Conservation (phyloP, 2,113 vertebrate species). For the Gasterosteus aculeatus region DNA sequence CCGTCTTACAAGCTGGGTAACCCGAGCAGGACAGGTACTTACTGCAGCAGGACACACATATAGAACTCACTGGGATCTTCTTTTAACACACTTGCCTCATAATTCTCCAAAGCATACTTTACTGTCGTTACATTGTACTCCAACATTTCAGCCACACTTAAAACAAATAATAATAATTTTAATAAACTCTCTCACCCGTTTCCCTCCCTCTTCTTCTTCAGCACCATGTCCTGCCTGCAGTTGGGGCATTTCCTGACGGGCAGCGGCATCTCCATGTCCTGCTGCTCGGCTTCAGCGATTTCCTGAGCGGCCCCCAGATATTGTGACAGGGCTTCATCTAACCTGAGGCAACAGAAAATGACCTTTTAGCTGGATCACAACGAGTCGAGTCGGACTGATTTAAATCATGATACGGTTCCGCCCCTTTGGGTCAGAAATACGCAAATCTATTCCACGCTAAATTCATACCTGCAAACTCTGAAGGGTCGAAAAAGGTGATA, state of each 20-base stretch:
- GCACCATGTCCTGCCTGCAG: slow-evolving; percentile 92
- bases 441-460: not conserved
- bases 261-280: slow-evolving; percentile 81
- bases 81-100: not conserved
- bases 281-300: slow-evolving; percentile 79
- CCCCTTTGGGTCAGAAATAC: not conserved
- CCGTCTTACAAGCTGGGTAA: slow-evolving; percentile 88
- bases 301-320: slow-evolving; percentile 89
- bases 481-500: no score
- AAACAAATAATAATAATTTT: no score
- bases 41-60: slow-evolving; percentile 68
- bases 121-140: not conserved
- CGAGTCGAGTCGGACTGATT: not conserved
- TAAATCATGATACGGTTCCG: not conserved
- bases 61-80: not conserved
- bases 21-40: slow-evolving; percentile 90
- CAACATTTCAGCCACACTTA: not conserved
- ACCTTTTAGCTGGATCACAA: not conserved
- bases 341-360: slow-evolving; percentile 70
- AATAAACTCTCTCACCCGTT: slow-evolving; percentile 76
- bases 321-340: slow-evolving; percentile 91
- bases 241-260: slow-evolving; percentile 90
- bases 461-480: no score
- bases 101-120: not conserved
- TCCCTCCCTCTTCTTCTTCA: slow-evolving; percentile 89